Evolutionary conservation across 2,113 vertebrate species (phyloP), one percentile per base, ranked within the genome.

Genomic region (Gadus chalcogrammus): DNA sequence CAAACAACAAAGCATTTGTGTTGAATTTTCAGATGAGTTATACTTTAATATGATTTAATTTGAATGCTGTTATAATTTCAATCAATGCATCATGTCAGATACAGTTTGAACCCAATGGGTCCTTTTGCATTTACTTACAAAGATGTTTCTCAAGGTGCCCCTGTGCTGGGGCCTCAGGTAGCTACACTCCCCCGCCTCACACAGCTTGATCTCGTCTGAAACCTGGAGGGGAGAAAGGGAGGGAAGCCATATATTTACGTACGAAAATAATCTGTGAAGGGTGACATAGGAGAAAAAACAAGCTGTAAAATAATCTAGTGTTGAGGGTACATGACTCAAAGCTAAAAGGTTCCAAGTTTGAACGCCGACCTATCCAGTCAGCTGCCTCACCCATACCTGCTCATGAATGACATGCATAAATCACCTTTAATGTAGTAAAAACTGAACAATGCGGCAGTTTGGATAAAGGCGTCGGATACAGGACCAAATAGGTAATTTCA

Each of bases 171-270:
- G 91, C 75, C 90, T 90, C 74, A 92, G 64, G 70, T 90, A 93
- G 64, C 87, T 89, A 76, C 94, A 95, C 73, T 92, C 91, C 63
- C 87, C 84, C 8, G 82, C 88, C 65, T 92, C 88, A 66, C 93
- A 93, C 58, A 91, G 72, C 64, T 92, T 93, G 15, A 85, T 88
- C 79, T 94, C 93, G 76, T 90, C 90, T 31, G 90, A 91, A 71
- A 87, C 81, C 94, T 94, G 78, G 67, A 20, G 59, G 16, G 22
- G 35, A 53, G 38, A 17, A 9, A 62, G 4, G 55, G 20, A 1
- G 35, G 48, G 15, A 35, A 35, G 31, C 4, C 64, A 75, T 1
- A 64, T 48, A 11, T 12, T 18, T 35, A 35, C 31, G 1, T 7
- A 4, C 31, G 0, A 35, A 35, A 35, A 35, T 7, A 35, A 35